These are phyloP conservation scores for Danio aesculapii DNA, from an alignment of 2,797 vertebrate species.

Conservation along the genomic window DNA sequence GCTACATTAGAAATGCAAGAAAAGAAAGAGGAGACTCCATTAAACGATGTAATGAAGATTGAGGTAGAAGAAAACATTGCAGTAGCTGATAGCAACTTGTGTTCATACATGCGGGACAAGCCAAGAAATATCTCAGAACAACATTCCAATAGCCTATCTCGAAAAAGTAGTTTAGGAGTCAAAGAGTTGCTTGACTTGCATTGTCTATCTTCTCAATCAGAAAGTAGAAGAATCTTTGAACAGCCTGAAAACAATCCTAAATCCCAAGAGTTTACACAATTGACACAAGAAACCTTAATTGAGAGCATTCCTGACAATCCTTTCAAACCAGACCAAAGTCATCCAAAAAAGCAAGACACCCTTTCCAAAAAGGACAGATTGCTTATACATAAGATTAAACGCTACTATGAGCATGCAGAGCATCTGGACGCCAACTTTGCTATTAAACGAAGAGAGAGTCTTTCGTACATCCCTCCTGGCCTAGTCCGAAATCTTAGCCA, in stretches of 20 bases:
- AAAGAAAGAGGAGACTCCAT: constrained; percentile 50
- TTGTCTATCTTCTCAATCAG: constrained; percentile 71
- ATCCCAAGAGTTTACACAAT: constrained; percentile 50
- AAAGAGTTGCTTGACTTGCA: constrained; percentile 78
- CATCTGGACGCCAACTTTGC: constrained; percentile 86
- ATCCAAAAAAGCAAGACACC: constrained; percentile 66
- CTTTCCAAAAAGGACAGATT: constrained; percentile 88
- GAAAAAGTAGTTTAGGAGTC: constrained; percentile 82
- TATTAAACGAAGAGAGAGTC: constrained; percentile 92
- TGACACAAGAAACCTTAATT: constrained; percentile 53
- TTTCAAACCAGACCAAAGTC: constrained; percentile 45
- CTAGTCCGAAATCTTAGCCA: constrained; percentile 87
- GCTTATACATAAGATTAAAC: constrained; percentile 91
- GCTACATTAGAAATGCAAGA: constrained; percentile 23
- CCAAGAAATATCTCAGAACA: constrained; percentile 85
- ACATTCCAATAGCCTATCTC: constrained; percentile 80
- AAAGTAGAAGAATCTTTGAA: constrained; percentile 77
- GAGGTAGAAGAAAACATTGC: constrained; percentile 40
- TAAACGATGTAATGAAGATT: constrained; percentile 53
- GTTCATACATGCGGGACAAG: constrained; percentile 86
- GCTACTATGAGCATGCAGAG: constrained; percentile 90
- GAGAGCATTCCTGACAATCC: constrained; percentile 15
- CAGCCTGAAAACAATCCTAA: constrained; percentile 71
- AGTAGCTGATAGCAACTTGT: constrained; percentile 77
- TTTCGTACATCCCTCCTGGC: constrained; percentile 94